Percentiles rank a stretch among this genome's conserved stretches.
Conservation (phyloP, 1,140 invertebrate genomes). For the Drosophila virilis region DNA sequence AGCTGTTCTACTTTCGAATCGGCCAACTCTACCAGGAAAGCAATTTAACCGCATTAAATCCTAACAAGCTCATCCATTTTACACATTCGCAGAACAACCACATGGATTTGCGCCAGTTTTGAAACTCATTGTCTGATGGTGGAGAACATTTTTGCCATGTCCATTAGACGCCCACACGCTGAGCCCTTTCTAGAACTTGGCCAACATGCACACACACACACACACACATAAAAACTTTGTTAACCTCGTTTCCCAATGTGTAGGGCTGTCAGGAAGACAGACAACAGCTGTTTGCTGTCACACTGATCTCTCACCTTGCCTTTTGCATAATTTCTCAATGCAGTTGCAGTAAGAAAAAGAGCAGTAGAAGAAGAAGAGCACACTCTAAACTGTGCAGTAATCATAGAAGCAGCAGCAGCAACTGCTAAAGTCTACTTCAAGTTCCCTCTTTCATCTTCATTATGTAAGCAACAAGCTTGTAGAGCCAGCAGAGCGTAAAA, state of each 20-base stretch:
- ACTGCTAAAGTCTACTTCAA: slow-evolving; percentile 23
- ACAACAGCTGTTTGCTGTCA: slow-evolving; percentile 75
- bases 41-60: slow-evolving; percentile 32
- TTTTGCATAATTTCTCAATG: slow-evolving; percentile 46
- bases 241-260: slow-evolving; percentile 66
- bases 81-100: neutral
- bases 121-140: slow-evolving; percentile 21
- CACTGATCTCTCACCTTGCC: slow-evolving; percentile 64
- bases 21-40: slow-evolving; percentile 23
- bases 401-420: slow-evolving; percentile 13
- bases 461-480: slow-evolving; percentile 39
- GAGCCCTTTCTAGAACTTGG: slow-evolving; percentile 45
- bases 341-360: slow-evolving; percentile 18
- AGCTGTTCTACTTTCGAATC: slow-evolving; percentile 27
- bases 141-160: slow-evolving; percentile 31
- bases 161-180: slow-evolving; percentile 41
- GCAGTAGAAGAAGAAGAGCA: neutral
- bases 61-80: slow-evolving; percentile 39
- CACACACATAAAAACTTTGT: slow-evolving; percentile 35
- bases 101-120: slow-evolving; percentile 31
- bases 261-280: slow-evolving; percentile 33
- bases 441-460: slow-evolving; percentile 35
- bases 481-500: slow-evolving; percentile 63
- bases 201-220: slow-evolving; percentile 34
- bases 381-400: slow-evolving; percentile 27